Conservation (phyloP, 2,888 invertebrate species). For the Achlya flavicornis region DNA sequence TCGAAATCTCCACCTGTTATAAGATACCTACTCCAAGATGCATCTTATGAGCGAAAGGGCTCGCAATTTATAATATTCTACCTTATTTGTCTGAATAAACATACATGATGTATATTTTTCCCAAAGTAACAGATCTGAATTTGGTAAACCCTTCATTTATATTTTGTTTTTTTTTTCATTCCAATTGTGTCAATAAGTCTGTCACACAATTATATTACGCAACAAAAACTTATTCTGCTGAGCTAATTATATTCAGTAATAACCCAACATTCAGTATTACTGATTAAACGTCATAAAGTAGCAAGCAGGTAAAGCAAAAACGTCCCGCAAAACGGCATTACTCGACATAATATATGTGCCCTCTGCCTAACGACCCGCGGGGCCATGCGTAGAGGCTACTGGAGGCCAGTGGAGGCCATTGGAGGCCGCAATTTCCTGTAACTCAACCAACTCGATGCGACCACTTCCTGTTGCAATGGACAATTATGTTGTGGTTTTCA, state of each 20-base stretch:
- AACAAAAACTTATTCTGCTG: too few species aligned
- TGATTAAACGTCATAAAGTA: background rate
- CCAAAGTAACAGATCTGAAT: too few species aligned
- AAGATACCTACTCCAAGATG: too few species aligned
- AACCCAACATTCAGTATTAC: background rate
- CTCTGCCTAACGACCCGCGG: background rate
- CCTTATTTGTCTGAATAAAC: too few species aligned
- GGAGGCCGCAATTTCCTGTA: conserved; percentile 64
- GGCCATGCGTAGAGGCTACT: conserved; percentile 9
- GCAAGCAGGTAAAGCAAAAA: conserved; percentile 1
- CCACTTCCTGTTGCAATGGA: conserved; percentile 47
- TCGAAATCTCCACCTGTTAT: too few species aligned
- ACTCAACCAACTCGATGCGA: conserved; percentile 43
- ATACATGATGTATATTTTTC: too few species aligned
- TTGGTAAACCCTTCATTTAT: too few species aligned
- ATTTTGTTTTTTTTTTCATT: too few species aligned
- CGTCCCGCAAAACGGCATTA: background rate
- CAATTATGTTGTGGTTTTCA: conserved; percentile 54
- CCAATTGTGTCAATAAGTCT: too few species aligned
- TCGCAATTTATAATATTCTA: too few species aligned
- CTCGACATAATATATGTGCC: background rate
- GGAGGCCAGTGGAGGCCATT: conserved; percentile 8
- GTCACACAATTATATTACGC: too few species aligned
- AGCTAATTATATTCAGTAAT: background rate
- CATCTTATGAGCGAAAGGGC: too few species aligned